A percentile compares a stretch with the other conserved stretches of the same genome.
These are phyloP conservation scores for Python bivittatus DNA, from an alignment of 2,113 vertebrate genomes.

Conservation along the genomic window DNA sequence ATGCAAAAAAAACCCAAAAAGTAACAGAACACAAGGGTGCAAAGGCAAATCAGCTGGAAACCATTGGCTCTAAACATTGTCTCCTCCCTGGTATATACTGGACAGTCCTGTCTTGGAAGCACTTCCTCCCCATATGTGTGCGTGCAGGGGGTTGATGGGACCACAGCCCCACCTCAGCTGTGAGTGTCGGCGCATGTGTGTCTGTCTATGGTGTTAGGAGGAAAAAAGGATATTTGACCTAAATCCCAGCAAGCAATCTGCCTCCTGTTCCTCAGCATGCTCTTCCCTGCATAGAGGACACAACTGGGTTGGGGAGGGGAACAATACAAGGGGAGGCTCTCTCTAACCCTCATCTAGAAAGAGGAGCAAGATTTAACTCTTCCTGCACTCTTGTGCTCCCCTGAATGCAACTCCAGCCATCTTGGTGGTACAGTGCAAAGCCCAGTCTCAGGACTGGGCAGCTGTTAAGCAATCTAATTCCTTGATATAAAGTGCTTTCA, in stretches of 20 bases:
- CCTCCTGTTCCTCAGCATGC: slow-evolving; percentile 7
- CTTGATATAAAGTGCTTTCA: slow-evolving; percentile 61
- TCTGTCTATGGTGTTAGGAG: background rate
- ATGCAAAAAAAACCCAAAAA: slow-evolving; percentile 37
- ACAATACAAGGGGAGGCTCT: background rate
- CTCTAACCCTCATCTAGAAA: slow-evolving; percentile 1
- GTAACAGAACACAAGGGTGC: background rate
- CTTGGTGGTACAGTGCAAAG: slow-evolving; percentile 13
- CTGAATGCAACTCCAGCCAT: background rate
- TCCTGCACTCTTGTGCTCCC: background rate
- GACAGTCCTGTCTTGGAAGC: slow-evolving; percentile 22
- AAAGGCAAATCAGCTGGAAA: slow-evolving; percentile 12
- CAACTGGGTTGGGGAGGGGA: background rate
- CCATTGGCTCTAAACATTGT: background rate
- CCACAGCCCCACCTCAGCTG: background rate
- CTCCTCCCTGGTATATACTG: background rate
- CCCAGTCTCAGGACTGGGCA: slow-evolving; percentile 12
- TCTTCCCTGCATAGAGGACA: background rate
- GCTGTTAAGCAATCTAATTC: slow-evolving; percentile 52
- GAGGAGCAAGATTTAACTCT: background rate
- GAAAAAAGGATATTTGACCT: background rate
- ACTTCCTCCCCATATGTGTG: background rate
- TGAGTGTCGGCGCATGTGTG: background rate
- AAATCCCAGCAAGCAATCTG: background rate
- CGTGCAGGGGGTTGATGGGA: background rate